phyloP scores from a whole-genome alignment of 53 echinoderm and acorn worm species.

The Arbacia lixula region DNA sequence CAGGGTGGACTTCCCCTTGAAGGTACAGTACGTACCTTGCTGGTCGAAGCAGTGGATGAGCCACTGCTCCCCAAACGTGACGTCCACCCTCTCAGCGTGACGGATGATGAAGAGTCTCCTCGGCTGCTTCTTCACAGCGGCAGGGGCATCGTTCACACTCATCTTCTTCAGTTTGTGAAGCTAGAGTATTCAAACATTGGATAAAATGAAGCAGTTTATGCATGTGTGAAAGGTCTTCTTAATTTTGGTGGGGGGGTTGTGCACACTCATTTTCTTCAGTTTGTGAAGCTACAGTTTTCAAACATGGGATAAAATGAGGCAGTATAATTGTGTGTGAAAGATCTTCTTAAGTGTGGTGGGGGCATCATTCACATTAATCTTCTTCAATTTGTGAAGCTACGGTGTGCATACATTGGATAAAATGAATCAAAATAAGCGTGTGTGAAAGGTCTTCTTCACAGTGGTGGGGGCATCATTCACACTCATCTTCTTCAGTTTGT shows the following conservation, averaged over 20 bases:
- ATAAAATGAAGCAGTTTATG: no score
- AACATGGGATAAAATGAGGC: no score
- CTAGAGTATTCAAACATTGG: no score
- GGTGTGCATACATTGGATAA: no score
- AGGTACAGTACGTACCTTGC: slow-evolving; percentile 69
- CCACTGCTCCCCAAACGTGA: slow-evolving; percentile 99
- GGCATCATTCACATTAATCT: slow-evolving; percentile 43
- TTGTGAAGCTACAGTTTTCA: slow-evolving; percentile 88
- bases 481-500: slow-evolving; percentile 74
- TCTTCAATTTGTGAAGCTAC: slow-evolving; percentile 81
- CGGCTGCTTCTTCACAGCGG: slow-evolving; percentile 63
- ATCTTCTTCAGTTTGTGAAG: slow-evolving; percentile 79
- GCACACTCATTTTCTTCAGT: slow-evolving; percentile 63
- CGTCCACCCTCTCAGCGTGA: slow-evolving; percentile 95
- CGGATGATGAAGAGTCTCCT: slow-evolving; percentile 83
- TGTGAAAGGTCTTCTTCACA: slow-evolving; percentile 50
- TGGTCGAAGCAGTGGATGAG: slow-evolving; percentile 88
- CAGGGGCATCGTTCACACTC: slow-evolving; percentile 5
- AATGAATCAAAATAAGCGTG: no score
- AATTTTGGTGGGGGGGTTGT: slow-evolving; percentile 12
- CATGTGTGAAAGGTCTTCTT: no score
- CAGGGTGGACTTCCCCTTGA: no score
- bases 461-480: slow-evolving; percentile 9
- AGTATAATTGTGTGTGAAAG: no score
- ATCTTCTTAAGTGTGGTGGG: slow-evolving; percentile 45